Evolutionary conservation across 1,140 invertebrate species (phyloP).

Genomic region (Zaprionus ghesquierei): DNA sequence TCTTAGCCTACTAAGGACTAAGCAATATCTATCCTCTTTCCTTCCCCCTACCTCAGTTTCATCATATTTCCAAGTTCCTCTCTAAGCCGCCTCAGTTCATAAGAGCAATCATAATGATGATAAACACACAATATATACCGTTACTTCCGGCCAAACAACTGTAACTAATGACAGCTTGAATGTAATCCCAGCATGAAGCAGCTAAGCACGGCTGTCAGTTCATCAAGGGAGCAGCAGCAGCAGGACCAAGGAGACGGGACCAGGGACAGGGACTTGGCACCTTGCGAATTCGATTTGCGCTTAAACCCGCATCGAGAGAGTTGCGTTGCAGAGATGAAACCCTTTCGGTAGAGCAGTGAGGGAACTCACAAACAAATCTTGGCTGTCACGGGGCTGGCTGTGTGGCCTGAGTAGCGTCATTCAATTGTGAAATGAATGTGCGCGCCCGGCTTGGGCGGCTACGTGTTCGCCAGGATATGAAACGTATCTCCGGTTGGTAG

Average conservation of each 20-base stretch:
- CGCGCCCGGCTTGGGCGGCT: slow-evolving; percentile 44
- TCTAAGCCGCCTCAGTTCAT: not conserved
- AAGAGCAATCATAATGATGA: not conserved
- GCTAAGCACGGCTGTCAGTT: slow-evolving; percentile 37
- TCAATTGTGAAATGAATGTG: slow-evolving; percentile 52
- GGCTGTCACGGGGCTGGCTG: slow-evolving; percentile 63
- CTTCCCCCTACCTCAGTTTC: not conserved
- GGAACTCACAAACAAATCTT: slow-evolving; percentile 65
- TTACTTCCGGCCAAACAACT: not conserved
- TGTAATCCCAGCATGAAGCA: not conserved
- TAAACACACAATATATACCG: not conserved
- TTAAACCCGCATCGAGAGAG: slow-evolving; percentile 34
- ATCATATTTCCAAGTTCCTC: not conserved
- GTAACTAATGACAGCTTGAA: not conserved
- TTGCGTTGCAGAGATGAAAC: slow-evolving; percentile 20
- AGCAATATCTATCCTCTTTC: no score
- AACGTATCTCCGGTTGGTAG: slow-evolving; percentile 82
- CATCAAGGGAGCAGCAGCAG: no score
- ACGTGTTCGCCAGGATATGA: slow-evolving; percentile 77
- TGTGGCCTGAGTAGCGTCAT: slow-evolving; percentile 46
- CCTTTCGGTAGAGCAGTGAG: slow-evolving; percentile 36
- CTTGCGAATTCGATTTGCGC: slow-evolving; percentile 54
- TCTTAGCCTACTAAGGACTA: no score
- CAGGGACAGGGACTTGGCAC: slow-evolving; percentile 22
- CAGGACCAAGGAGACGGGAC: no score